Evolutionary conservation across 2,113 vertebrate species (phyloP).

Genomic region (Plestiodon gilberti): DNA sequence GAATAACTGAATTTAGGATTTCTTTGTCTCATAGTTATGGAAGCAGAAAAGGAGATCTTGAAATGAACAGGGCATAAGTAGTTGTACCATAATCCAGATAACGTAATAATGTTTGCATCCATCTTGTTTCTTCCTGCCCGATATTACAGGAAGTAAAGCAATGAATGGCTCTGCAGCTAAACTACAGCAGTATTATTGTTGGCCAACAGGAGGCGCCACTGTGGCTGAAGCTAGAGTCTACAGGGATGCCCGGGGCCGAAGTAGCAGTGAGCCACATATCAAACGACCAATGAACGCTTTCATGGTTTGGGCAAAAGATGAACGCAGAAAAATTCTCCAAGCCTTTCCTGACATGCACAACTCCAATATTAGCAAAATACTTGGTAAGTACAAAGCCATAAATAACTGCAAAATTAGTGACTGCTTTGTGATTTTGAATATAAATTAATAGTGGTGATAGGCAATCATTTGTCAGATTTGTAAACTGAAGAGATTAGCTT

Average conservation of each 20-base stretch:
- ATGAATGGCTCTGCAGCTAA: slow-evolving; percentile 93
- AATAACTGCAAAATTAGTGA: not conserved
- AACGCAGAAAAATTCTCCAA: slow-evolving; percentile 98
- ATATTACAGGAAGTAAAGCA: slow-evolving; percentile 86
- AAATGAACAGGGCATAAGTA: slow-evolving; percentile 45
- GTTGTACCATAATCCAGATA: slow-evolving; percentile 23
- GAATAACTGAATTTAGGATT: not conserved
- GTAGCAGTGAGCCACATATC: slow-evolving; percentile 98
- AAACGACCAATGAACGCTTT: slow-evolving; percentile 99
- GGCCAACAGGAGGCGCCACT: slow-evolving; percentile 97
- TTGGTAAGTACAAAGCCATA: slow-evolving; percentile 82
- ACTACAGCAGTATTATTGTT: slow-evolving; percentile 95
- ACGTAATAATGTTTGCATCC: slow-evolving; percentile 80
- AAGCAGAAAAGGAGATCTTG: slow-evolving; percentile 30
- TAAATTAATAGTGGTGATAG: not conserved
- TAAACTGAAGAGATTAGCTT: not conserved
- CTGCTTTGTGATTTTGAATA: not conserved
- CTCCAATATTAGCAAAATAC: slow-evolving; percentile 99
- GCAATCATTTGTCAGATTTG: not conserved
- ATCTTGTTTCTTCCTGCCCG: slow-evolving; percentile 87
- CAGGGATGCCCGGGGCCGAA: slow-evolving; percentile 93
- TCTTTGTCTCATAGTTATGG: slow-evolving; percentile 2
- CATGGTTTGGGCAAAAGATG: slow-evolving; percentile 99
- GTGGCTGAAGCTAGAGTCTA: slow-evolving; percentile 95
- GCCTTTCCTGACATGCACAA: slow-evolving; percentile 99